Evolutionary conservation across 1,140 invertebrate species (phyloP).

Genomic region (Drosophila tropicalis): DNA sequence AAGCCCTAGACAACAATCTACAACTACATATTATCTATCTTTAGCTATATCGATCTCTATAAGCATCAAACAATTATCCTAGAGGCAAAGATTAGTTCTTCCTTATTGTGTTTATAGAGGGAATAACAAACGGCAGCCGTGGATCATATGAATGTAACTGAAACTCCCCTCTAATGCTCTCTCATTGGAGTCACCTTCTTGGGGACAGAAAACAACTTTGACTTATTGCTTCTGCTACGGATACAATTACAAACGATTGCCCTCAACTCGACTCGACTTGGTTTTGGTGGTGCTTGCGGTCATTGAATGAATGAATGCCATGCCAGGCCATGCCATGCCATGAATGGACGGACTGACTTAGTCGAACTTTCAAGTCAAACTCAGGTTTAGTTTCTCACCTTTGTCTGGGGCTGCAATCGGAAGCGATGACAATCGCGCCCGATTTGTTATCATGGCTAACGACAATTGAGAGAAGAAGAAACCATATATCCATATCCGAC

Average conservation of each 20-base stretch:
- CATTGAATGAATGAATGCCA: constrained; percentile 65
- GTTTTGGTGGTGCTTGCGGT: constrained; percentile 52
- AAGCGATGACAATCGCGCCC: constrained; percentile 69
- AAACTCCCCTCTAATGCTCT: constrained; percentile 6
- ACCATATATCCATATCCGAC: constrained; percentile 69
- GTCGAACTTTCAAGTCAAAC: constrained; percentile 20
- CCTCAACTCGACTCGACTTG: constrained; percentile 19
- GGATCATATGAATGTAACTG: constrained; percentile 48
- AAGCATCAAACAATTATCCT: not conserved
- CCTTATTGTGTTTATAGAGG: constrained; percentile 43
- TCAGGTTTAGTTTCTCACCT: constrained; percentile 63
- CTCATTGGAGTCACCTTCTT: not conserved
- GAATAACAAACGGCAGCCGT: constrained; percentile 12
- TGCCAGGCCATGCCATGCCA: not conserved
- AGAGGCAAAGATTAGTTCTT: constrained; percentile 40
- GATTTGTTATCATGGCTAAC: constrained; percentile 73
- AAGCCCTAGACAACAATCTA: no score
- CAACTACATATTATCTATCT: no score
- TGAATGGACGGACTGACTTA: constrained; percentile 20
- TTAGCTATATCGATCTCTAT: no score
- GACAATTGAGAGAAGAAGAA: constrained; percentile 47
- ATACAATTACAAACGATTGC: constrained; percentile 78
- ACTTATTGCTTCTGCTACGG: constrained; percentile 78
- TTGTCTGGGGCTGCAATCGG: constrained; percentile 67
- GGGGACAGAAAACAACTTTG: constrained; percentile 60